Evolutionary conservation across 1,140 invertebrate species (phyloP).

Genomic region (Drosophila saltans): DNA sequence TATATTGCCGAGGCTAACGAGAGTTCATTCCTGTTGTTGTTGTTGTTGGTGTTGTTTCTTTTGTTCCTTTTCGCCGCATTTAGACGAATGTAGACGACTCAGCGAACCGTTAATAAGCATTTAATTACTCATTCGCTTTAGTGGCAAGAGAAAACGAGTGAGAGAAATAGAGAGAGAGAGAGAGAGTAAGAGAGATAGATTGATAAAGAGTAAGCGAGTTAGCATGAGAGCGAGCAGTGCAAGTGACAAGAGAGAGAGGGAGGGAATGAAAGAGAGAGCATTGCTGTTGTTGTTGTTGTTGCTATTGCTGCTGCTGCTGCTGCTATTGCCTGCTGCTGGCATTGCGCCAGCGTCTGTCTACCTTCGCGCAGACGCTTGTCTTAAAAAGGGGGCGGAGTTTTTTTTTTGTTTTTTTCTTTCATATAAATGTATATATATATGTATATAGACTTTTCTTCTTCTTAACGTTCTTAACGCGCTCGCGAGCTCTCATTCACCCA

Average conservation of each 20-base stretch:
- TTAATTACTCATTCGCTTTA: slow-evolving; percentile 71
- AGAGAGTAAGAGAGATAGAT: slow-evolving; percentile 24
- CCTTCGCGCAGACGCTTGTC: slow-evolving; percentile 80
- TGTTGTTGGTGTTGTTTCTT: background rate
- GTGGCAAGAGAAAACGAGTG: slow-evolving; percentile 21
- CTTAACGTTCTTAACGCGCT: slow-evolving; percentile 32
- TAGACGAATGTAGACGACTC: slow-evolving; percentile 47
- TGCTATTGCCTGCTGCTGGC: slow-evolving; percentile 35
- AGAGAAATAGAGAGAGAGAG: slow-evolving; percentile 30
- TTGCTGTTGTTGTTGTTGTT: slow-evolving; percentile 13
- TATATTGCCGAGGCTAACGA: slow-evolving; percentile 71
- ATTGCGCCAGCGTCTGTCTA: slow-evolving; percentile 65
- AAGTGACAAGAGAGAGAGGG: slow-evolving; percentile 5
- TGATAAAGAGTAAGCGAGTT: background rate
- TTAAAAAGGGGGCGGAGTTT: slow-evolving; percentile 83
- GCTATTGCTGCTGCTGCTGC: background rate
- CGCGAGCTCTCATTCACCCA: slow-evolving; percentile 34
- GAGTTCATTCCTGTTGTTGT: slow-evolving; percentile 48
- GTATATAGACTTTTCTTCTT: slow-evolving; percentile 1
- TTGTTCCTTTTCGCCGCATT: too few species aligned
- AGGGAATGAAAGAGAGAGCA: slow-evolving; percentile 12
- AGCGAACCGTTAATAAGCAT: slow-evolving; percentile 81
- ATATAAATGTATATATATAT: too few species aligned
- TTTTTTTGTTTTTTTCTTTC: slow-evolving; percentile 62
- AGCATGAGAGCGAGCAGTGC: slow-evolving; percentile 1